Evolutionary conservation across 2,113 vertebrate genomes (phyloP).

Genomic region (Herpailurus yagouaroundi): DNA sequence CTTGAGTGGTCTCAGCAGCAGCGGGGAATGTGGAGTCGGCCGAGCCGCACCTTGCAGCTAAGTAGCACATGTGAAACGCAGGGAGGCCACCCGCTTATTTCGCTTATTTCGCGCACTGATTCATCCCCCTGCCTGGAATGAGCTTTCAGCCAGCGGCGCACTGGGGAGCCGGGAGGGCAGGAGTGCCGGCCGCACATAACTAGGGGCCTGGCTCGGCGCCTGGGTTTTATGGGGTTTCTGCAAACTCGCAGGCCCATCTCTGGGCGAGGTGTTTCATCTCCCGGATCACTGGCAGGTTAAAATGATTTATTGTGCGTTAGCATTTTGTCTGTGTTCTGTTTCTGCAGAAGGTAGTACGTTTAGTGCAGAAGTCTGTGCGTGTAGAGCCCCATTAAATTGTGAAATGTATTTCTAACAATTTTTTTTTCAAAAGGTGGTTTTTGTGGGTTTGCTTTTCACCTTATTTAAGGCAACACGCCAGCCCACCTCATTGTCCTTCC

Average conservation of each 20-base stretch:
- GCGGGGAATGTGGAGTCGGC: fast-evolving
- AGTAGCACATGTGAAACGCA: fast-evolving
- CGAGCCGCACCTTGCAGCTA: neutral
- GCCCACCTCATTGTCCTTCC: fast-evolving
- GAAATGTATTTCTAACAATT: neutral
- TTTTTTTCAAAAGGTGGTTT: neutral
- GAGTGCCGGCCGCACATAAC: conserved; percentile 62
- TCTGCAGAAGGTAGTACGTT: conserved; percentile 65
- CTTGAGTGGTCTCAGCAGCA: neutral
- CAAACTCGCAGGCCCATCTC: conserved; percentile 78
- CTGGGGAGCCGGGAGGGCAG: conserved; percentile 74
- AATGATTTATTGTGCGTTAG: conserved; percentile 69
- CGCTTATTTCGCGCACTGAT: conserved; percentile 46
- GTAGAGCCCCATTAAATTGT: fast-evolving
- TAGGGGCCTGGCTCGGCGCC: conserved; percentile 76
- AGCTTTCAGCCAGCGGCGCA: conserved; percentile 78
- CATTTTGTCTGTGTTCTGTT: conserved; percentile 65
- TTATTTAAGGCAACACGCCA: neutral
- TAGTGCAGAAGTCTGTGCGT: neutral
- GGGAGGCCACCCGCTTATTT: neutral
- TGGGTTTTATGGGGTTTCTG: conserved; percentile 77
- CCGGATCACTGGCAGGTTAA: conserved; percentile 68
- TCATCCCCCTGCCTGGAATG: conserved; percentile 75
- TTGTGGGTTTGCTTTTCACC: neutral
- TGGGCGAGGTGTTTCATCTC: conserved; percentile 79